Evolutionary conservation across 1,140 invertebrate genomes (phyloP).

Genomic region (Papilio xuthus): DNA sequence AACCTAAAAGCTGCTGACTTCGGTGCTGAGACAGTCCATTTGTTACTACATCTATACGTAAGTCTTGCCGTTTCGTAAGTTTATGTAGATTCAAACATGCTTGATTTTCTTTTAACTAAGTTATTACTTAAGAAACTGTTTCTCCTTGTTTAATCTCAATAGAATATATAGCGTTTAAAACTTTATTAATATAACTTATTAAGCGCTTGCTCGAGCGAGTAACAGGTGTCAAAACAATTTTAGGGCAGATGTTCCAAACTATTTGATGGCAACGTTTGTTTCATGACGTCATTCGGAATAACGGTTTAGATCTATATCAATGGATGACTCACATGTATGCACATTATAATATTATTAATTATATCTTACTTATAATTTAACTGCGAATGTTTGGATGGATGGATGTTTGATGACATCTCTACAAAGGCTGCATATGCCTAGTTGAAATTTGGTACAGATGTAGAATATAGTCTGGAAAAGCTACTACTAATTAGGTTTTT

Average conservation of each 20-base stretch:
- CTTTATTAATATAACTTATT: constrained; percentile 26
- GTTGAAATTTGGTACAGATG: too few species aligned
- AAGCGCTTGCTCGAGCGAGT: constrained; percentile 35
- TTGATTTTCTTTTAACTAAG: not conserved
- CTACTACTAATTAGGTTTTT: too few species aligned
- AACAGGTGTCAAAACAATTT: constrained; percentile 55
- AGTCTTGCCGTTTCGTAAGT: not conserved
- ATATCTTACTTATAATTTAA: too few species aligned
- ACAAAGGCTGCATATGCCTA: too few species aligned
- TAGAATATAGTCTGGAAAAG: too few species aligned
- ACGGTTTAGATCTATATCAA: constrained; percentile 21
- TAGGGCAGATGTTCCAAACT: constrained; percentile 41
- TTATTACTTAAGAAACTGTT: not conserved
- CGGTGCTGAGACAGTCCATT: constrained; percentile 2
- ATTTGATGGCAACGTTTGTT: constrained; percentile 28
- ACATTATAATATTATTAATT: not conserved
- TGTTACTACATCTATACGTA: not conserved
- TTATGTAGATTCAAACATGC: not conserved
- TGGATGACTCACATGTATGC: not conserved
- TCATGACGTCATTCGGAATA: constrained; percentile 15
- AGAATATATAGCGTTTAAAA: not conserved
- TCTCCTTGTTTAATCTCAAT: not conserved
- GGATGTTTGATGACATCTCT: too few species aligned
- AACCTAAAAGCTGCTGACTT: constrained; percentile 30
- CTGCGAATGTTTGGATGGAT: too few species aligned